Conservation (phyloP, 2,888 invertebrate species). For the Heteromyza rotundicornis region DNA sequence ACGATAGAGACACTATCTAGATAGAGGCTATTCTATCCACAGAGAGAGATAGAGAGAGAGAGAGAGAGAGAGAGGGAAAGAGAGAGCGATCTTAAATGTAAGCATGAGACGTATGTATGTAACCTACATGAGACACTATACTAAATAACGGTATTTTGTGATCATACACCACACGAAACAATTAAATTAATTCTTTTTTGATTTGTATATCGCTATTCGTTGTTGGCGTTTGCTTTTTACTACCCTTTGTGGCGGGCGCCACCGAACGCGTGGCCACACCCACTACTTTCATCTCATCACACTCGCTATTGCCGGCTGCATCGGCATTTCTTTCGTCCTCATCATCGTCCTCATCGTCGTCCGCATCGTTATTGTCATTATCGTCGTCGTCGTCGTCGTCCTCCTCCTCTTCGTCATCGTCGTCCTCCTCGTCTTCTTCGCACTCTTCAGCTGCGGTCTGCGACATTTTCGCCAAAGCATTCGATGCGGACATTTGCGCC, state of each 20-base stretch:
- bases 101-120: too few species aligned
- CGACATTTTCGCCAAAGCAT: slow-evolving; percentile 50
- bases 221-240: slow-evolving; percentile 56
- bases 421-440: slow-evolving; percentile 12
- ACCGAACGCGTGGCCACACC: slow-evolving; percentile 28
- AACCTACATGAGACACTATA: too few species aligned
- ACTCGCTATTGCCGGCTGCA: slow-evolving; percentile 32
- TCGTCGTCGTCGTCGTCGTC: slow-evolving; percentile 20
- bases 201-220: slow-evolving; percentile 58
- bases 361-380: slow-evolving; percentile 20
- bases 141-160: too few species aligned
- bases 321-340: slow-evolving; percentile 30
- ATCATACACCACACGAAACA: slow-evolving; percentile 9
- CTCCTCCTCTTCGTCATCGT: slow-evolving; percentile 24
- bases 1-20: too few species aligned
- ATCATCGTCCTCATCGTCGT: slow-evolving; percentile 17
- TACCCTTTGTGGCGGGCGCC: slow-evolving; percentile 51
- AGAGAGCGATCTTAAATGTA: background rate
- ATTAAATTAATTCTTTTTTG: slow-evolving; percentile 53
- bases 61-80: background rate
- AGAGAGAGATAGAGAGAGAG: background rate
- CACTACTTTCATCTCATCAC: too few species aligned
- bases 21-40: background rate
- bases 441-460: slow-evolving; percentile 27
- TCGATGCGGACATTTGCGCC: slow-evolving; percentile 52